Evolutionary conservation across 2,113 vertebrate species (phyloP).

Genomic region (Centropus unirufus): DNA sequence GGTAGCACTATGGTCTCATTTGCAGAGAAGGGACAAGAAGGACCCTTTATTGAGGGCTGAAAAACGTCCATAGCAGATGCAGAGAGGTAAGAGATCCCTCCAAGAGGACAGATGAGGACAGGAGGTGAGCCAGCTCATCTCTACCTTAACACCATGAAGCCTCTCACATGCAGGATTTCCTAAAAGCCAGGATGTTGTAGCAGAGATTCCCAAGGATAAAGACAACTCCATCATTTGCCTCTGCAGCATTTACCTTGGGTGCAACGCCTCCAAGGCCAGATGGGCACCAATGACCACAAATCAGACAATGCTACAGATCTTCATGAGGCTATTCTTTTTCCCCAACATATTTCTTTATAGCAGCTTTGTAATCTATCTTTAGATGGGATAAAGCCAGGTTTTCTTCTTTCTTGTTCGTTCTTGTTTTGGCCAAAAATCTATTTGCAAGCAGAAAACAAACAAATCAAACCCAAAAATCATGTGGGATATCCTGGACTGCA

Average conservation of each 20-base stretch:
- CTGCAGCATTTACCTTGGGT: rapidly evolving
- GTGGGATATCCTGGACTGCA: not conserved
- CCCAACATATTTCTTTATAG: not conserved
- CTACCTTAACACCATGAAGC: not conserved
- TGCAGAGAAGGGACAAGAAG: not conserved
- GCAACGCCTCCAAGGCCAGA: not conserved
- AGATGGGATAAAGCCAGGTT: not conserved
- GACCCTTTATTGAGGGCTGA: not conserved
- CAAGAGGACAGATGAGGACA: not conserved
- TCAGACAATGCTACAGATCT: not conserved
- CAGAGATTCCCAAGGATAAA: not conserved
- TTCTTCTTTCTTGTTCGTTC: not conserved
- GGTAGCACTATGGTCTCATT: not conserved
- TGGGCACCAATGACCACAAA: not conserved
- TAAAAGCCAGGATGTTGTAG: not conserved
- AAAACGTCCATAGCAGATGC: not conserved
- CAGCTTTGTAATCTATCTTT: not conserved
- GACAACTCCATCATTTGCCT: not conserved
- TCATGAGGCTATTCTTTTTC: not conserved
- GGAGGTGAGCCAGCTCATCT: not conserved
- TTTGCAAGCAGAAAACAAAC: not conserved
- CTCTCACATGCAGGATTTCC: not conserved
- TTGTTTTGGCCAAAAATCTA: not conserved
- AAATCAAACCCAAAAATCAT: not conserved
- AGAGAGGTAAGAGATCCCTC: not conserved